Conservation (phyloP, 2,797 vertebrate genomes). For the Pseudochaenichthys georgianus region DNA sequence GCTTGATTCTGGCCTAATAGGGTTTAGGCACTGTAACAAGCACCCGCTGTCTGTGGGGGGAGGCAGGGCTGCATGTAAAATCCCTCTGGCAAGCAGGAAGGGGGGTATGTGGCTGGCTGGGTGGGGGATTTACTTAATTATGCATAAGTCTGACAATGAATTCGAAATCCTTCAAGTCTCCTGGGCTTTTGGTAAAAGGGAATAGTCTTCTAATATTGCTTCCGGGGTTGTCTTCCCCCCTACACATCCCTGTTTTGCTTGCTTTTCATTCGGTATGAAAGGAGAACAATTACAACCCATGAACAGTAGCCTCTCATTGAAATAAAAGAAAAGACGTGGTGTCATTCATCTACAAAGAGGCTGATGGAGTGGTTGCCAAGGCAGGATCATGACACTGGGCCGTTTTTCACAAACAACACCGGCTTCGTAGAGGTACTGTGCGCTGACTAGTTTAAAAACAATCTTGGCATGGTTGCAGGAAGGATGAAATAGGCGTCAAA, state of each 20-base stretch:
- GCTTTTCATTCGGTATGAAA: slow-evolving; percentile 35
- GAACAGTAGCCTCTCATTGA: slow-evolving; percentile 24
- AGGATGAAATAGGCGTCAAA: slow-evolving; percentile 56
- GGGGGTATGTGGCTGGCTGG: slow-evolving; percentile 29
- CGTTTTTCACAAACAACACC: slow-evolving; percentile 18
- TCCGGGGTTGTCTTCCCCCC: slow-evolving; percentile 40
- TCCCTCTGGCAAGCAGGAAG: slow-evolving; percentile 49
- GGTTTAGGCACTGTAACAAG: slow-evolving; percentile 55
- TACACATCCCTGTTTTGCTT: slow-evolving; percentile 3
- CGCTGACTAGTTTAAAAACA: slow-evolving; percentile 12
- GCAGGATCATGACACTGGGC: slow-evolving; percentile 7
- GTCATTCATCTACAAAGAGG: slow-evolving; percentile 16
- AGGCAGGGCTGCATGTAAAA: slow-evolving; percentile 59
- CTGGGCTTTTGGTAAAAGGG: slow-evolving; percentile 64
- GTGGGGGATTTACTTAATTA: slow-evolving; percentile 75
- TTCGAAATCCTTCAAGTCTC: slow-evolving; percentile 74
- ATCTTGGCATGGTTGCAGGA: slow-evolving; percentile 45
- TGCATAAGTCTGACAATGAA: slow-evolving; percentile 78
- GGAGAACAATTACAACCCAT: slow-evolving; percentile 30
- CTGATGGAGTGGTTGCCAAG: slow-evolving; percentile 16
- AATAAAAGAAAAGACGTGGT: slow-evolving; percentile 22
- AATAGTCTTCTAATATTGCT: slow-evolving; percentile 66
- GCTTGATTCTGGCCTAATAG: slow-evolving; percentile 26
- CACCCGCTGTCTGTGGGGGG: slow-evolving; percentile 43
- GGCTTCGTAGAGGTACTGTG: slow-evolving; percentile 19